A percentile compares a stretch with the other conserved stretches of the same genome.
Evolutionary conservation across 1,140 invertebrate genomes (phyloP).

Genomic region (Euura lappo): DNA sequence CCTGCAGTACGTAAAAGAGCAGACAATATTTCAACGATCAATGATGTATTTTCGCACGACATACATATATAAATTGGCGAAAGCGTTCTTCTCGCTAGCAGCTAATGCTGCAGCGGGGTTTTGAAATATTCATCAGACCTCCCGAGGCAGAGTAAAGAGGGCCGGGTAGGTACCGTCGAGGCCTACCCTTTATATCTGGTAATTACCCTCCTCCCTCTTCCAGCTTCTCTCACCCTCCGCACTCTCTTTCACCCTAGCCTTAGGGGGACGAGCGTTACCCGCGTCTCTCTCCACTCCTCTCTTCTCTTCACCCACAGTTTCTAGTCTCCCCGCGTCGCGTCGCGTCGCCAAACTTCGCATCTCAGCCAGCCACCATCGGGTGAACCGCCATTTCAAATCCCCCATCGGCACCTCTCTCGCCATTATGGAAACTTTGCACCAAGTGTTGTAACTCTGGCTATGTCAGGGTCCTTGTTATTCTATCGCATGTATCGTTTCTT

Average conservation of each 20-base stretch:
- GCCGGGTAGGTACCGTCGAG: background rate
- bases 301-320: constrained; percentile 12
- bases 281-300: constrained; percentile 11
- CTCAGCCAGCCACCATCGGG: too few relatives aligned
- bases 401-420: background rate
- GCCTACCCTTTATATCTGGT: constrained; percentile 3
- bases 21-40: too few relatives aligned
- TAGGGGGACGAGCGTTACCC: constrained; percentile 14
- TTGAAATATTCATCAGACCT: constrained; percentile 1
- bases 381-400: background rate
- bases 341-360: background rate
- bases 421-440: too few relatives aligned
- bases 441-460: too few relatives aligned
- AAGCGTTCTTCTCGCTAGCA: background rate
- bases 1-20: too few relatives aligned
- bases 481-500: too few relatives aligned
- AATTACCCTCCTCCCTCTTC: constrained; percentile 16
- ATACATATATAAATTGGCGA: background rate
- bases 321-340: background rate
- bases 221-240: constrained; percentile 14
- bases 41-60: too few relatives aligned
- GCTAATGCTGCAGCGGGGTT: background rate
- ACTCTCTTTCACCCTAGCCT: background rate
- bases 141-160: background rate
- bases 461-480: too few relatives aligned